A percentile compares a stretch with the other conserved stretches of the same genome.
Conservation (phyloP, 2,797 vertebrate genomes). For the Gymnoscopelus microlampas region DNA sequence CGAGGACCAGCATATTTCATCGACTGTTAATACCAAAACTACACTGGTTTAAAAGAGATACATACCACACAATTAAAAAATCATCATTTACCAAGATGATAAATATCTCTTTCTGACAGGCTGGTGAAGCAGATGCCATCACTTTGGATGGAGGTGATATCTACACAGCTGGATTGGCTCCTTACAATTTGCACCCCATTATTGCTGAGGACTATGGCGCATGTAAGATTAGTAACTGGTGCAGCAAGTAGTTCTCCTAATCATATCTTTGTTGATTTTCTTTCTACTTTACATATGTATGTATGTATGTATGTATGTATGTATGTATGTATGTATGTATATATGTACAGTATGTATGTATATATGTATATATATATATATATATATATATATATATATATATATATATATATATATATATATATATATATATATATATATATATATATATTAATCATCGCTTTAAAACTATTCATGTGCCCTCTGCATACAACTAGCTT, state of each 20-base stretch:
- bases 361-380: too few species aligned
- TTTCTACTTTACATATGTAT: too few species aligned
- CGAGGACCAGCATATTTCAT: background rate
- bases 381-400: too few species aligned
- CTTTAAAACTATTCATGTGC: background rate
- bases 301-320: background rate
- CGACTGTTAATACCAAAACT: background rate
- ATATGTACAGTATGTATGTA: too few species aligned
- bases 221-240: slow-evolving; percentile 60
- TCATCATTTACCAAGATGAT: too few species aligned
- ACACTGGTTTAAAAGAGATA: too few species aligned
- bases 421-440: too few species aligned
- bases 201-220: slow-evolving; percentile 82
- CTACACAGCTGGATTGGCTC: slow-evolving; percentile 83
- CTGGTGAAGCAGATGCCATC: slow-evolving; percentile 83
- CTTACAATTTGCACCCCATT: slow-evolving; percentile 85
- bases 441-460: background rate
- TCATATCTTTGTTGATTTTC: background rate
- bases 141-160: slow-evolving; percentile 88
- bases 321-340: too few species aligned
- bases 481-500: slow-evolving; percentile 63
- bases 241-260: background rate
- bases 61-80: too few species aligned
- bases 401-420: too few species aligned
- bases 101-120: slow-evolving; percentile 69